Base-by-base conservation (phyloP, 2,113 vertebrate species). In the Stercorarius parasiticus region DNA sequence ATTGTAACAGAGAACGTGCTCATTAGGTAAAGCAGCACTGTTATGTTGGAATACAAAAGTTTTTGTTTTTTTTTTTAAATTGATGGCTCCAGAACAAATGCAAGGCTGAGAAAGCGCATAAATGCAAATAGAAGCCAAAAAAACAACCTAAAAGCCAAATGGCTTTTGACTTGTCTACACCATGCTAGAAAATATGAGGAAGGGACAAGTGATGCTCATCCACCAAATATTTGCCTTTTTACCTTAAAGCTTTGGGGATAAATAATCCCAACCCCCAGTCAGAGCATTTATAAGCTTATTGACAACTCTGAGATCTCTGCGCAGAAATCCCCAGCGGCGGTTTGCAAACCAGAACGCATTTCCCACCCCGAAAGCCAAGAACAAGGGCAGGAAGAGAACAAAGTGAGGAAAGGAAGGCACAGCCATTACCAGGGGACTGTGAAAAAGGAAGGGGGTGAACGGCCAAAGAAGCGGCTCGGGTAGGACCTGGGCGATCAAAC, bases 271-370 rank as follows among this genome's bases (percentile, higher is more conserved):
- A 22, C 1, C 3, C 34, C 42, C 20, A 34, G 7, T 6, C 25
- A 71, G 42, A 45, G n/a, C 10, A 19, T 53, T 53, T 20, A 14
- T 4, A n/a, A 32, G 10, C 1, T 0, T 14, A 14, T 0, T n/a
- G 43, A 36, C 49, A 49, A 9, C 49, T 34, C 17, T 14, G 2
- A 67, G 18, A 32, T 25, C 45, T 55, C 62, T 27, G 45, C 61
- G 36, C 16, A 66, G 43, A 19, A 55, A 27, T 4, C 36, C 21
- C 29, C 58, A 73, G 43, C 30, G 8, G 32, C 1, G 15, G 3
- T 23, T 13, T 71, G 34, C 52, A 64, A 73, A 32, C 18, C 47
- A 58, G 32, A 61, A 47, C 8, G 25, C 11, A 4, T 5, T 27
- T 86, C 43, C 72, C 40, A 49, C 10, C 26, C 66, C 67, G 15